Percentiles rank a stretch among this genome's conserved stretches.
Evolutionary conservation across 2,888 invertebrate species (phyloP).

Genomic region (Falcaria lacertinaria): DNA sequence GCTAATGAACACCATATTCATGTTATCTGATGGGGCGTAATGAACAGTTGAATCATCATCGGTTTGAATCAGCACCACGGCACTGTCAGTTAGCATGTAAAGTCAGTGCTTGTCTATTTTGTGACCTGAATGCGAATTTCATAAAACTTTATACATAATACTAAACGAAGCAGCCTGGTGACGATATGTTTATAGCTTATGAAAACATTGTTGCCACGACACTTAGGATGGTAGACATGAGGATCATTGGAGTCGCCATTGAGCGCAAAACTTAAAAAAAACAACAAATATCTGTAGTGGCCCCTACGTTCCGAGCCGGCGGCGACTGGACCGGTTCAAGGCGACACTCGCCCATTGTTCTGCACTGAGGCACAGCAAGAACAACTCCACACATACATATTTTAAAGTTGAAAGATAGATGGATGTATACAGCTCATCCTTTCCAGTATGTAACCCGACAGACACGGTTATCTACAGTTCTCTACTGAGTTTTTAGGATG

Average conservation of each 20-base stretch:
- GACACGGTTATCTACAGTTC: no score
- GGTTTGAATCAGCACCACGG: no score
- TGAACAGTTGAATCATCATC: constrained; percentile 11
- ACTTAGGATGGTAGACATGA: not conserved
- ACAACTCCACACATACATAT: constrained; percentile 4
- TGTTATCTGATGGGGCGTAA: constrained; percentile 6
- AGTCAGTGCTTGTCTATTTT: not conserved
- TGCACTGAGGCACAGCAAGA: constrained; percentile 7
- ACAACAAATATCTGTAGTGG: constrained; percentile 21
- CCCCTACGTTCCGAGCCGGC: constrained; percentile 1
- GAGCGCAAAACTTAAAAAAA: constrained; percentile 22
- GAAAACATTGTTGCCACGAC: not conserved
- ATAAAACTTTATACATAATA: not conserved
- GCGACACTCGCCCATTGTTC: not conserved
- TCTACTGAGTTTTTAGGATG: no score
- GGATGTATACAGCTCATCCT: not conserved
- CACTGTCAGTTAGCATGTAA: not conserved
- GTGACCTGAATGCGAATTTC: not conserved
- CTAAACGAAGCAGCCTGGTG: no score
- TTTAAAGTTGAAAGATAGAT: not conserved
- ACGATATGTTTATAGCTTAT: no score
- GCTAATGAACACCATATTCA: constrained; percentile 5
- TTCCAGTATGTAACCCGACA: no score
- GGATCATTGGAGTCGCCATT: not conserved
- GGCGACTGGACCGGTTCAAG: not conserved